A percentile compares a stretch with the other conserved stretches of the same genome.
Evolutionary conservation across 2,888 invertebrate species (phyloP).

Genomic region (Tanypteryx hageni): DNA sequence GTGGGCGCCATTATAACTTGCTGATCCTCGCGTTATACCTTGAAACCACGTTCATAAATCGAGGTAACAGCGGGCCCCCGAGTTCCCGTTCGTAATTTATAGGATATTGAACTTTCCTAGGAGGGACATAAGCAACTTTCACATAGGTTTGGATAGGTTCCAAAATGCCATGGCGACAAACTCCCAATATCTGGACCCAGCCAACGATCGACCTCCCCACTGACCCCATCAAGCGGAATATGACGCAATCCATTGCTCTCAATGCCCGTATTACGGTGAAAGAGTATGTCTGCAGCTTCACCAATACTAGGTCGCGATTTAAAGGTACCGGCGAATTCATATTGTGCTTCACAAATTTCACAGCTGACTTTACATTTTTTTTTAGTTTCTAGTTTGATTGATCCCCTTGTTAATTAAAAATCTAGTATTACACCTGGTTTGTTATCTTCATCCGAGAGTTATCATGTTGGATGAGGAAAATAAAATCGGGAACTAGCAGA

Average conservation of each 20-base stretch:
- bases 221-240: slow-evolving; percentile 12
- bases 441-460: too few relatives aligned
- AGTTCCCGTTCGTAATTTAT: slow-evolving; percentile 36
- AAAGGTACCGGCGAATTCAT: background rate
- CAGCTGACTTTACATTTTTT: too few relatives aligned
- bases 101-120: slow-evolving; percentile 48
- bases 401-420: too few relatives aligned
- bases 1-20: background rate
- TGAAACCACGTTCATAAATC: slow-evolving; percentile 34
- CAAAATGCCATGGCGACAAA: slow-evolving; percentile 20
- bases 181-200: slow-evolving; percentile 52
- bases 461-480: too few relatives aligned
- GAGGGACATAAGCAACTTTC: slow-evolving; percentile 42
- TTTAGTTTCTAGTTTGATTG: too few relatives aligned
- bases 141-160: slow-evolving; percentile 39
- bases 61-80: background rate
- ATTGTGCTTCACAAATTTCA: too few relatives aligned
- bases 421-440: too few relatives aligned
- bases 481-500: too few relatives aligned
- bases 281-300: background rate
- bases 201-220: slow-evolving; percentile 47
- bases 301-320: slow-evolving; percentile 25
- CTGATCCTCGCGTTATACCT: slow-evolving; percentile 18
- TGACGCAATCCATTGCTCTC: slow-evolving; percentile 57
- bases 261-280: slow-evolving; percentile 12